Base-by-base conservation (phyloP, 1,140 invertebrate species). In the Nautilus pompilius region DNA sequence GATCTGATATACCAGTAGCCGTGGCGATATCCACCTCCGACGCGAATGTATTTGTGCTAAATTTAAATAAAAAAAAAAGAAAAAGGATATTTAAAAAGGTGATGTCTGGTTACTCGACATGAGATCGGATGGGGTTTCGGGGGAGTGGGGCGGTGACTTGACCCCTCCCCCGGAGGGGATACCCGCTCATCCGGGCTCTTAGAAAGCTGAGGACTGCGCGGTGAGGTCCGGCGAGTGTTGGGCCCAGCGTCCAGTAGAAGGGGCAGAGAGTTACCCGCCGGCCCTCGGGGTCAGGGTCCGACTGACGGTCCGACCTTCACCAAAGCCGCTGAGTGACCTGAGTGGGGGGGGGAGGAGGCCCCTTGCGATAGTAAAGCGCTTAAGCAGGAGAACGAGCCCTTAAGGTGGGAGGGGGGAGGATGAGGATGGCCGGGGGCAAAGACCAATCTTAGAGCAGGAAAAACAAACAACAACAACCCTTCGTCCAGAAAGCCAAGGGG, bases 1-100 rank as follows among this genome's bases (percentile, higher is more conserved):
- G 74, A 76, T 63, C 78, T 81, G 62, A 82, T 70, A 63, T 80
- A 81, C 75, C 75, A 82, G 67, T 82, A 82, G 60, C 81, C 80
- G 69, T 82, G 81, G 22, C 81, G 65, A 67, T 82, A 82, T 0
- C 81, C 81, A 8, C 81, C 81, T 10, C 81, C 81, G n/a, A 82
- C 76, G 0, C 81, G 70, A 62, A 82, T 80, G 60, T 81, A 82
- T 62, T 81, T 81, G 72, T 82, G 80, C 80, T 82, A 69, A 45
- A 75, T 74, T 3, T 57, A 20, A 60, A 45, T 34, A 3, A 45
- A 41, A 62, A 49, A 20, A 22, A 36, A n/a, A 10, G 17, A 28
- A 20, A 45, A 2, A 22, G 45, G 15, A 5, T 4, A 28, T 5
- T 24, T 5, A 2, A n/a, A 8, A 46, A 10, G 5, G 20, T 20